These are phyloP conservation scores for Autographa gamma DNA, from an alignment of 2,888 invertebrate species.

Conservation along the genomic window DNA sequence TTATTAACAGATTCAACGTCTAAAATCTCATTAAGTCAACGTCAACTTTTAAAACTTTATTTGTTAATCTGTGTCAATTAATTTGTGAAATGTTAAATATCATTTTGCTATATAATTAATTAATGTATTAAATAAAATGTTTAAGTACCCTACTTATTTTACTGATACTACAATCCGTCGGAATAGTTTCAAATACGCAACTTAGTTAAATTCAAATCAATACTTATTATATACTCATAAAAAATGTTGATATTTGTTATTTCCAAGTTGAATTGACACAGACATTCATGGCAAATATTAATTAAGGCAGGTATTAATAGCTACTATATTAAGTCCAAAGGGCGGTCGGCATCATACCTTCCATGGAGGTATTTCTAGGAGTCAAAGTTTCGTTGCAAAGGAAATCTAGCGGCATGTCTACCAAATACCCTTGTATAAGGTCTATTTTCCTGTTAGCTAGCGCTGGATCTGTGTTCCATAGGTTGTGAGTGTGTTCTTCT, in stretches of 20 bases:
- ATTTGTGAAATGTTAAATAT: background rate
- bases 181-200: too few relatives aligned
- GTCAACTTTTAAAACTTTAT: background rate
- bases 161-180: too few relatives aligned
- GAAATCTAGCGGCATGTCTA: constrained; percentile 96
- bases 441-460: constrained; percentile 92
- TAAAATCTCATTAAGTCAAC: constrained; percentile 1
- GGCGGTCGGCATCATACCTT: constrained; percentile 97
- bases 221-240: too few relatives aligned
- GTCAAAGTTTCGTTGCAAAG: constrained; percentile 95
- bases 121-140: too few relatives aligned
- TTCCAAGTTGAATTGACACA: background rate
- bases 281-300: background rate
- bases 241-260: background rate
- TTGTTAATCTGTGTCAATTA: background rate
- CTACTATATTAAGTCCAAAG: constrained; percentile 93
- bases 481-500: constrained; percentile 89
- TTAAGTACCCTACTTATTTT: too few relatives aligned
- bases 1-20: constrained; percentile 5
- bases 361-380: constrained; percentile 95
- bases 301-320: background rate
- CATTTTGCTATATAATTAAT: too few relatives aligned
- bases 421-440: constrained; percentile 95
- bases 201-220: too few relatives aligned
- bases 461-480: constrained; percentile 92